Evolutionary conservation across 2,113 vertebrate genomes (phyloP).

Genomic region (Scytalopus superciliaris): DNA sequence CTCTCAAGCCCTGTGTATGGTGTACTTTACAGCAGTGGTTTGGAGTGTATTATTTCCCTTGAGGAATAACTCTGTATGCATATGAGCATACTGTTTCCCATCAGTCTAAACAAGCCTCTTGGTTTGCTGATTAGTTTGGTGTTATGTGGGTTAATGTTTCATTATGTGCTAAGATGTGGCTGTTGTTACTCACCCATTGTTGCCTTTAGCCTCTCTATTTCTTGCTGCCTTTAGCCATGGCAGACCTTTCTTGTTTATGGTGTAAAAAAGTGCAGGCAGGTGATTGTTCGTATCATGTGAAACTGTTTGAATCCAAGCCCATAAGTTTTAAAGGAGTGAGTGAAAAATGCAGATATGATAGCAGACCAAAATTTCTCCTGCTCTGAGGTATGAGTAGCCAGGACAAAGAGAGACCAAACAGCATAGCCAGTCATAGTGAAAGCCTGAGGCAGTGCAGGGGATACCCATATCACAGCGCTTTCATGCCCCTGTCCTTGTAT

Average conservation of each 20-base stretch:
- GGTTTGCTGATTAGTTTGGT: neutral
- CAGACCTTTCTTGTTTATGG: neutral
- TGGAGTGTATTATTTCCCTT: neutral
- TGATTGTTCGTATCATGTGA: neutral
- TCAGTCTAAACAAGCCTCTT: neutral
- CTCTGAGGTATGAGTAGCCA: neutral
- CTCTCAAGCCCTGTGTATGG: neutral
- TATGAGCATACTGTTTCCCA: neutral
- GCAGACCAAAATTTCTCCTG: neutral
- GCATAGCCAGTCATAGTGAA: neutral
- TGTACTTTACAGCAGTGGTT: neutral
- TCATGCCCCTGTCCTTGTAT: fast-evolving
- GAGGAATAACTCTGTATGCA: neutral
- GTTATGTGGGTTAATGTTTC: neutral
- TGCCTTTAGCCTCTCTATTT: neutral
- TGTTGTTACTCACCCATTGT: neutral
- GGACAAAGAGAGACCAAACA: neutral
- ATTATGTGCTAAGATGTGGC: neutral
- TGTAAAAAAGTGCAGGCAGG: neutral
- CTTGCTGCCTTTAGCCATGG: neutral
- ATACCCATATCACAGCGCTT: neutral
- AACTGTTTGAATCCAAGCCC: neutral
- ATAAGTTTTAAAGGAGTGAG: neutral
- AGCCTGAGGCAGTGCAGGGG: neutral
- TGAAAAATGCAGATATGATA: neutral